Base-by-base conservation (phyloP, 2,888 invertebrate species). In the Caenorhabditis angaria region DNA sequence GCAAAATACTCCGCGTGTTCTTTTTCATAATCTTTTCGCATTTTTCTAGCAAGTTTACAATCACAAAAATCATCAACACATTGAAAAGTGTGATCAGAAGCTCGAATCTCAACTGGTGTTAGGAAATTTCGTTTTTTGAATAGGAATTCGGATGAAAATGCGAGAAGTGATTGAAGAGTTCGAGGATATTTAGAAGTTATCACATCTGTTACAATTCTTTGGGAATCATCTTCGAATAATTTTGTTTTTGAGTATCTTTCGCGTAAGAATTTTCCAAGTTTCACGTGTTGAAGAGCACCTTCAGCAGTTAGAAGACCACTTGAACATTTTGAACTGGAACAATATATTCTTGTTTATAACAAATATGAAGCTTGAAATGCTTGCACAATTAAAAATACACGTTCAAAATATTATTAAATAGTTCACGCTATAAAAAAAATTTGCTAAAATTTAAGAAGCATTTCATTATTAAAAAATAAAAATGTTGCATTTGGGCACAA, bases 91-190 rank as follows among this genome's bases (percentile, higher is more conserved):
- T 56, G 65, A 50, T 78, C 76, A 4, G 79, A 72, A 2, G 78
- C 72, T 20, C 56, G 61, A 2, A 72, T 59, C 25, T 59, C 50
- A 51, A 69, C 47, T 8, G 68, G 61, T 27, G 62, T 55, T 25
- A 72, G 47, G 6, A 74, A 60, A 12, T 58, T 41, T 10, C 65
- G 55, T 62, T 63, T 58, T 51, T 70, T 71, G 65, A 65, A 83
- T 50, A 94, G 89, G 74, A 94, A 90, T 0, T 92, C 91, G 86
- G 91, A 93, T 2, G 93, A 88, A 79, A 94, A 90, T 0, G 94
- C 94, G 80, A 94, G 90, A 0, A 93, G 92, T 82, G 95, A 95
- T 89, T 95, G 95, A 85, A 93, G 94, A 22, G 96, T 96, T 83
- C 97, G 91, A 0, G 94, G 89, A 88, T 94, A 94, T 51, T 93